Conservation (phyloP, 2,888 invertebrate species). For the Digitonthophagus gazella region DNA sequence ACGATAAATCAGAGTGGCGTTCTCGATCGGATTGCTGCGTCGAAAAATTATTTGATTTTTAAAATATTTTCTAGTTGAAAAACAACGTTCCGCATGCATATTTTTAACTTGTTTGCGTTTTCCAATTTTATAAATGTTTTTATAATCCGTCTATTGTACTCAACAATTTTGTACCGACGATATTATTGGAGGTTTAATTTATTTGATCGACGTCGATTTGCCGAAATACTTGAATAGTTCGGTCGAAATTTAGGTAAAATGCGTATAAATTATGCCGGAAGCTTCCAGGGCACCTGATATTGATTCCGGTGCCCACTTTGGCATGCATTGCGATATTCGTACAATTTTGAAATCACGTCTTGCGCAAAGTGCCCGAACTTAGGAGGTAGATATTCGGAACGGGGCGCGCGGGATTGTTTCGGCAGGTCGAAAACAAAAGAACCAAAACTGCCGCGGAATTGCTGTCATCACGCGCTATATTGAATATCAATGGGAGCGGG, state of each 20-base stretch:
- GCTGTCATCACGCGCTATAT: conserved; percentile 4
- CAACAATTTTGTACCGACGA: too few species aligned
- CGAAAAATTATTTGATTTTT: background rate
- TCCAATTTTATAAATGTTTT: too few species aligned
- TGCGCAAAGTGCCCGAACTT: background rate
- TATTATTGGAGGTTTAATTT: background rate
- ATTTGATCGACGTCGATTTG: too few species aligned
- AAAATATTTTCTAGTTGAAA: background rate
- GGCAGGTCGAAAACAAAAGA: background rate
- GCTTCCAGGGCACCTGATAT: background rate
- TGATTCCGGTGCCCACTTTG: background rate
- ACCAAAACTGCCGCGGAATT: background rate
- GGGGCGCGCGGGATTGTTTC: background rate
- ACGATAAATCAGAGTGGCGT: background rate
- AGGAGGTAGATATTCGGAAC: background rate
- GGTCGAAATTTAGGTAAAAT: background rate
- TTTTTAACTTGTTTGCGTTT: background rate
- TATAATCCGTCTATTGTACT: too few species aligned
- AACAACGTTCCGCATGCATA: background rate
- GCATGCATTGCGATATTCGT: background rate
- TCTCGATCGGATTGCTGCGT: background rate
- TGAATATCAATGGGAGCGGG: conserved; percentile 1
- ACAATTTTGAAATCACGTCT: background rate
- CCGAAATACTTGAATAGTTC: too few species aligned
- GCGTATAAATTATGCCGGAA: background rate